Conservation (phyloP, 1,140 invertebrate genomes). For the Brachionus plicatilis region DNA sequence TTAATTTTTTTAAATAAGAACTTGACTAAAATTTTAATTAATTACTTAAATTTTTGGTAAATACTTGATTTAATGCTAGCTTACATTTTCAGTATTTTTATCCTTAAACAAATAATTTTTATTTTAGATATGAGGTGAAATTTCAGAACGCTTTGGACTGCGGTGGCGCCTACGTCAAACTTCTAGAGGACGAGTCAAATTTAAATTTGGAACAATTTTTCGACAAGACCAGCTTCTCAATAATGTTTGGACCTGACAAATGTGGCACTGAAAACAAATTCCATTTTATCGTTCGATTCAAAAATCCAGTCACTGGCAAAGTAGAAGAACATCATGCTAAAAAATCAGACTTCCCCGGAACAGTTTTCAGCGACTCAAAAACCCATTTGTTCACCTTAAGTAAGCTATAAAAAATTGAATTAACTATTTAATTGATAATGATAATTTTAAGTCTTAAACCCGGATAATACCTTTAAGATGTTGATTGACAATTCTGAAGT, state of each 20-base stretch:
- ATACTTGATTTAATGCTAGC: too few relatives aligned
- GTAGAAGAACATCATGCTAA: constrained; percentile 70
- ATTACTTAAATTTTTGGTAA: too few relatives aligned
- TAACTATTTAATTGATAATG: constrained; percentile 44
- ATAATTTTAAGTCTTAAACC: constrained; percentile 63
- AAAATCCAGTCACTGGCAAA: constrained; percentile 83
- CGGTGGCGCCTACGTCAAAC: constrained; percentile 93
- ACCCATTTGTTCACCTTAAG: constrained; percentile 85
- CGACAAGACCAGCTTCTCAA: constrained; percentile 92
- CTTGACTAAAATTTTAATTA: neutral
- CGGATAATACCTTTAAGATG: constrained; percentile 74
- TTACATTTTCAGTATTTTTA: too few relatives aligned
- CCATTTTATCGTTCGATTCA: constrained; percentile 94
- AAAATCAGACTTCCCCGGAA: constrained; percentile 77
- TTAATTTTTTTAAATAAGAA: too few relatives aligned
- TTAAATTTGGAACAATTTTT: constrained; percentile 70
- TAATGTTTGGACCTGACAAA: constrained; percentile 99
- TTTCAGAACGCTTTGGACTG: constrained; percentile 93
- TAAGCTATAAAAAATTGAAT: neutral
- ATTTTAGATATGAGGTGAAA: constrained; percentile 58
- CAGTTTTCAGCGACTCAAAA: constrained; percentile 85
- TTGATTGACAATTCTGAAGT: constrained; percentile 66
- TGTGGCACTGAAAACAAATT: constrained; percentile 92
- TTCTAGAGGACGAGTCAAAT: constrained; percentile 62
- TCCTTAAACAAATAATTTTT: too few relatives aligned